Conservation (phyloP, 2,888 invertebrate genomes). For the Empis livida region DNA sequence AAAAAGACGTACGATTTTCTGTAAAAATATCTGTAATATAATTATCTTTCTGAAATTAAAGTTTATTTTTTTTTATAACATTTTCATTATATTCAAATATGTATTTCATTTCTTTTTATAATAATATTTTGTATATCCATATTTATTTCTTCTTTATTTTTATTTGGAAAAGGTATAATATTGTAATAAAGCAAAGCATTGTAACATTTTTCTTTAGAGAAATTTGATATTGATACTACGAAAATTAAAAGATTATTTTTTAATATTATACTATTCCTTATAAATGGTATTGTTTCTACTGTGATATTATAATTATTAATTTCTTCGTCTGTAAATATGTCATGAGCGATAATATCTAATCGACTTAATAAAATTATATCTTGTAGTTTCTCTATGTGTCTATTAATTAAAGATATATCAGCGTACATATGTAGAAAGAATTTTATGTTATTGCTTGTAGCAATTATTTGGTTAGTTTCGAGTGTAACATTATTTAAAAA, state of each 20-base stretch:
- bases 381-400: conserved; percentile 2
- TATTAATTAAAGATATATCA: neutral
- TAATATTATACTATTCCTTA: neutral
- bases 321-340: conserved; percentile 1
- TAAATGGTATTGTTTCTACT: neutral
- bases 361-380: conserved; percentile 2
- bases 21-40: too few species aligned
- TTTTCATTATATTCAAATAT: too few species aligned
- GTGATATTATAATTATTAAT: conserved; percentile 3
- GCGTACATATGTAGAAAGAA: neutral
- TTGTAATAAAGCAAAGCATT: too few species aligned
- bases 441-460: neutral
- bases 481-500: neutral
- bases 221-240: neutral
- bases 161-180: neutral
- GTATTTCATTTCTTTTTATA: neutral
- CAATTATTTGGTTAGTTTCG: neutral
- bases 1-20: too few species aligned
- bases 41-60: too few species aligned
- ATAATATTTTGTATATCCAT: neutral
- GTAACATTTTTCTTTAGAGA: neutral
- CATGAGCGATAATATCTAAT: conserved; percentile 1
- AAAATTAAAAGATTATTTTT: neutral
- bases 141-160: neutral
- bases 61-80: too few species aligned